phyloP scores from a whole-genome alignment of 2,888 invertebrate genomes.

The Parochlus steinenii region DNA sequence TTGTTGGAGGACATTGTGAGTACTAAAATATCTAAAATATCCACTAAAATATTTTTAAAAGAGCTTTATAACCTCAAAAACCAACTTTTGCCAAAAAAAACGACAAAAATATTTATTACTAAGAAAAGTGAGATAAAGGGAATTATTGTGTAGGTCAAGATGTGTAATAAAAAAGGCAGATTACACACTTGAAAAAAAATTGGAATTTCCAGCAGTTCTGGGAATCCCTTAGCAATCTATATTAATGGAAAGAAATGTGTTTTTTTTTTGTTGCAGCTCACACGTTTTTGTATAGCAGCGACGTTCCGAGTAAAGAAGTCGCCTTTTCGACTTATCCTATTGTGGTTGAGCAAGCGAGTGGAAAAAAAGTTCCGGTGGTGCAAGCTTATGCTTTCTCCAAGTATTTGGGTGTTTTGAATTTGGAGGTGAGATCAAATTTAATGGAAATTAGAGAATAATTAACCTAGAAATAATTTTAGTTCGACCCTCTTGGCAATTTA shows the following conservation, averaged over 20 bases:
- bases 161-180: no score
- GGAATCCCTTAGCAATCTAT: no score
- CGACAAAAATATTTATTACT: no score
- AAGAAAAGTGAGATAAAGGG: no score
- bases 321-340: conserved; percentile 56
- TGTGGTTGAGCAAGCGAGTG: conserved; percentile 43
- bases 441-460: conserved; percentile 22
- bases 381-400: conserved; percentile 75
- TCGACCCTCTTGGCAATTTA: conserved; percentile 54
- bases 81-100: no score
- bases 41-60: no score
- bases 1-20: conserved; percentile 79
- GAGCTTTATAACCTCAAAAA: no score
- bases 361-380: conserved; percentile 54
- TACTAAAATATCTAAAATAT: no score
- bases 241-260: no score
- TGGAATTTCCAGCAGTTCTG: conserved; percentile 1
- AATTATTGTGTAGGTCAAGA: no score
- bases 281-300: conserved; percentile 65
- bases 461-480: conserved; percentile 21
- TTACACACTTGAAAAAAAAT: no score
- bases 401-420: conserved; percentile 52
- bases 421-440: conserved; percentile 7
- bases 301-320: conserved; percentile 44
- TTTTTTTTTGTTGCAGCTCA: no score